Evolutionary conservation across 2,888 invertebrate genomes (phyloP).

Genomic region (Hydroisotoma schaefferi): DNA sequence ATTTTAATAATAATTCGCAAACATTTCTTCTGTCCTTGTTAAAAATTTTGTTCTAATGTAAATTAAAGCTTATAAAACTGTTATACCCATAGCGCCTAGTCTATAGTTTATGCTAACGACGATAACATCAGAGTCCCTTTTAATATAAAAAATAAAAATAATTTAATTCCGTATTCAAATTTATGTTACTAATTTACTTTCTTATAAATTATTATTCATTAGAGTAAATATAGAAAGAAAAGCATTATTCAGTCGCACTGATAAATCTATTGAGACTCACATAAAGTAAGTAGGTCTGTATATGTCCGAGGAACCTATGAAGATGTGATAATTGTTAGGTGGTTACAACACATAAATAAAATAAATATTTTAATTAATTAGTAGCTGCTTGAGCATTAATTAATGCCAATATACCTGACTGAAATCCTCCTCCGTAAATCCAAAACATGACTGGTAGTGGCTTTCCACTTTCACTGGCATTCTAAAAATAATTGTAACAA

Average conservation of each 20-base stretch:
- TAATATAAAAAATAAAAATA: too few relatives aligned
- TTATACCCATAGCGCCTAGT: constrained; percentile 28
- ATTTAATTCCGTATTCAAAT: too few relatives aligned
- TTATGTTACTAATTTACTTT: too few relatives aligned
- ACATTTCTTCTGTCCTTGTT: too few relatives aligned
- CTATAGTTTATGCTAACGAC: constrained; percentile 33
- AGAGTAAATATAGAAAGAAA: too few relatives aligned
- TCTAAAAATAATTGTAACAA: background rate
- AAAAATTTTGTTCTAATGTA: background rate
- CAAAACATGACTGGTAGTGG: constrained; percentile 28
- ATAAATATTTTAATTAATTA: too few relatives aligned
- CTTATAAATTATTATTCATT: too few relatives aligned
- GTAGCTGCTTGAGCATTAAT: too few relatives aligned
- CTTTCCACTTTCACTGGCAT: constrained; percentile 19
- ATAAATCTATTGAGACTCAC: too few relatives aligned
- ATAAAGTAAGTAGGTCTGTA: constrained; percentile 34
- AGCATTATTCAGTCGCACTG: too few relatives aligned
- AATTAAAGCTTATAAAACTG: background rate
- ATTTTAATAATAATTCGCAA: background rate
- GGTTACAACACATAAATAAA: too few relatives aligned
- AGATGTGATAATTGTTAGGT: too few relatives aligned
- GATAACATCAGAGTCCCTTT: constrained; percentile 22
- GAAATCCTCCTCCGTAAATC: constrained; percentile 37
- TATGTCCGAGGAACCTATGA: constrained; percentile 25
- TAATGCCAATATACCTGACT: constrained; percentile 9